These are phyloP conservation scores for Drosophila mettleri DNA, from an alignment of 2,888 invertebrate species.

Conservation along the genomic window DNA sequence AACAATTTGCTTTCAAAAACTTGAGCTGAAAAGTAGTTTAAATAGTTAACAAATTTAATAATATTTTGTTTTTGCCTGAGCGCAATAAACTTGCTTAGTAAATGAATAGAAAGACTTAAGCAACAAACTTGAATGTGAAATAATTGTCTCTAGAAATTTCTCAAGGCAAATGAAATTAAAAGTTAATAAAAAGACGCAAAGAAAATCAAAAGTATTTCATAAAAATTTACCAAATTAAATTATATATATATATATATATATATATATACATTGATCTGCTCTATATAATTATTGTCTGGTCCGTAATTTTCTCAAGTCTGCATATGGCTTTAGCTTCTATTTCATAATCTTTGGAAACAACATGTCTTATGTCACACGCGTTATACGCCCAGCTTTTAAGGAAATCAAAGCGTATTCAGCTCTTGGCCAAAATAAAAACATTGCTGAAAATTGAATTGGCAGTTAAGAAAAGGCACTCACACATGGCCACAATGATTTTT, in stretches of 20 bases:
- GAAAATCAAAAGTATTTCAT: neutral
- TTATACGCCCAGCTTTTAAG: conserved; percentile 68
- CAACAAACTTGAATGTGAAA: conserved; percentile 30
- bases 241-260: neutral
- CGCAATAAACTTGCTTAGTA: too few species aligned
- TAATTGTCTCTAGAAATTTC: neutral
- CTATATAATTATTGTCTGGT: neutral
- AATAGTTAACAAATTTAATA: neutral
- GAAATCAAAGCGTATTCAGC: conserved; percentile 60
- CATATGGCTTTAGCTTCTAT: conserved; percentile 35
- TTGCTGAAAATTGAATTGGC: conserved; percentile 41
- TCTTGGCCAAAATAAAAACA: conserved; percentile 34
- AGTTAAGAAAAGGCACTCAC: conserved; percentile 16
- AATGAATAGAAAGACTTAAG: conserved; percentile 61
- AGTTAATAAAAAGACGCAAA: neutral
- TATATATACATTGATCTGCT: neutral
- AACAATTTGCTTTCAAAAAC: neutral
- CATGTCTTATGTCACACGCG: conserved; percentile 58
- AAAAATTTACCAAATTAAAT: neutral
- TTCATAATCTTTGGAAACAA: conserved; percentile 39
- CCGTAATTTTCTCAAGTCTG: conserved; percentile 9
- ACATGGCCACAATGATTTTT: conserved; percentile 5
- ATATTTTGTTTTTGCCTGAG: too few species aligned
- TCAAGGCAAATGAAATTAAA: neutral
- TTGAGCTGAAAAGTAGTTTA: neutral